phyloP scores from a whole-genome alignment of 2,888 invertebrate genomes.

The Colostygia pectinataria region DNA sequence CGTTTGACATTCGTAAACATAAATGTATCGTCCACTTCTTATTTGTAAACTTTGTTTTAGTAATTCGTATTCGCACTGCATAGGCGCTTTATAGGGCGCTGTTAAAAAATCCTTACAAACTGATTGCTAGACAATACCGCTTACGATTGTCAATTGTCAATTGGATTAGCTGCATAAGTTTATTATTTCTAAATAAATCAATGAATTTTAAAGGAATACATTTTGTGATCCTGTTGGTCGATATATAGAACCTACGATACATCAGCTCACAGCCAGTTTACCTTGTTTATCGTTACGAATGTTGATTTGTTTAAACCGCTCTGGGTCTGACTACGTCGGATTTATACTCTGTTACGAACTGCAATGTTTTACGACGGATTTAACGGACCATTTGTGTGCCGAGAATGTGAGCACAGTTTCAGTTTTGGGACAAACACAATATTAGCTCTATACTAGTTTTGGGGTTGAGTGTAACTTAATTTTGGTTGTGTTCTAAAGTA shows the following conservation, averaged over 20 bases:
- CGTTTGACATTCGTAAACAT: no score
- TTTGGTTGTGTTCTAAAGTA: not conserved
- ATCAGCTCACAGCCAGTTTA: conserved; percentile 1
- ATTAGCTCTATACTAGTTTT: conserved; percentile 2
- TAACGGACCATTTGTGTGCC: conserved; percentile 15
- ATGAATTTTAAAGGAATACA: no score
- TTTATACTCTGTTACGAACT: conserved; percentile 6
- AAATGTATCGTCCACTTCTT: no score
- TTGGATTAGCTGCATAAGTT: no score
- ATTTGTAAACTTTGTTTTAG: no score
- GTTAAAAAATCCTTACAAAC: no score
- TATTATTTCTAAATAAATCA: no score
- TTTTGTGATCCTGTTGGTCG: no score
- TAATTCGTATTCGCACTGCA: no score
- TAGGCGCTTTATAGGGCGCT: no score
- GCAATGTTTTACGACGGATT: conserved; percentile 20
- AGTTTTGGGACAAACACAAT: conserved; percentile 16
- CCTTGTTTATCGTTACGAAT: conserved; percentile 1
- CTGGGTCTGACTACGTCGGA: conserved; percentile 10
- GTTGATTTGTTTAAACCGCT: conserved; percentile 28
- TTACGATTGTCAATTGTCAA: no score
- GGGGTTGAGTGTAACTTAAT: conserved; percentile 9
- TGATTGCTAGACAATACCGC: no score
- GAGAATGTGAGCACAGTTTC: conserved; percentile 14
- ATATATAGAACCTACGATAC: not conserved